Percentiles rank a stretch among this genome's conserved stretches.
Conservation (phyloP, 53 echinoderm and acorn worm species). For the Henricia sp. region DNA sequence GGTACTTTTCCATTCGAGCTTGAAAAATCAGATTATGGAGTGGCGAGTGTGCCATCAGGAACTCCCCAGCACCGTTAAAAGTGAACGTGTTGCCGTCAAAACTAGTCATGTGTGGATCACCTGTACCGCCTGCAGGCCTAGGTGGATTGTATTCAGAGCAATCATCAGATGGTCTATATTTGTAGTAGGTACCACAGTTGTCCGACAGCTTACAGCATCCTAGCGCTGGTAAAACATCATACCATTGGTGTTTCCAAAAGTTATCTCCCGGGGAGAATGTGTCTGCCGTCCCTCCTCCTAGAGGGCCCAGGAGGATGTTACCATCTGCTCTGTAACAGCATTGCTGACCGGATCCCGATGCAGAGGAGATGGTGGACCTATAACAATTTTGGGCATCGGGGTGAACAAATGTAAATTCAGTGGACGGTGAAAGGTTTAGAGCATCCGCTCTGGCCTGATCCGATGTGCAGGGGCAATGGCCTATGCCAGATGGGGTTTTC, state of each 20-base stretch:
- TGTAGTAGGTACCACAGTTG: constrained; percentile 55
- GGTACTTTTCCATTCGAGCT: constrained; percentile 50
- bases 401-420: constrained; percentile 36
- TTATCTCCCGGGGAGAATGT: constrained; percentile 41
- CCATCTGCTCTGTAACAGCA: constrained; percentile 66
- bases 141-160: constrained; percentile 61
- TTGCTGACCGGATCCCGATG: constrained; percentile 55
- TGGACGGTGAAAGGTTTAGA: constrained; percentile 33
- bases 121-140: constrained; percentile 51
- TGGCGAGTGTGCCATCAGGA: constrained; percentile 28
- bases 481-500: constrained; percentile 1
- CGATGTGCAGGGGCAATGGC: constrained; percentile 60
- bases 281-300: constrained; percentile 61
- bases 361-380: constrained; percentile 35
- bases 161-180: constrained; percentile 60
- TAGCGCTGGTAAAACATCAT: constrained; percentile 67
- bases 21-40: constrained; percentile 47
- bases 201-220: too few relatives aligned
- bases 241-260: constrained; percentile 53
- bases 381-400: constrained; percentile 35
- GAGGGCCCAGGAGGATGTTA: constrained; percentile 59
- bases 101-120: constrained; percentile 69
- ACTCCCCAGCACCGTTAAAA: too few relatives aligned
- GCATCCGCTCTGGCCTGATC: constrained; percentile 55
- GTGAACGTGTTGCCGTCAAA: too few relatives aligned